Conservation (phyloP, 2,113 vertebrate genomes). For the Poeciliopsis occidentalis region DNA sequence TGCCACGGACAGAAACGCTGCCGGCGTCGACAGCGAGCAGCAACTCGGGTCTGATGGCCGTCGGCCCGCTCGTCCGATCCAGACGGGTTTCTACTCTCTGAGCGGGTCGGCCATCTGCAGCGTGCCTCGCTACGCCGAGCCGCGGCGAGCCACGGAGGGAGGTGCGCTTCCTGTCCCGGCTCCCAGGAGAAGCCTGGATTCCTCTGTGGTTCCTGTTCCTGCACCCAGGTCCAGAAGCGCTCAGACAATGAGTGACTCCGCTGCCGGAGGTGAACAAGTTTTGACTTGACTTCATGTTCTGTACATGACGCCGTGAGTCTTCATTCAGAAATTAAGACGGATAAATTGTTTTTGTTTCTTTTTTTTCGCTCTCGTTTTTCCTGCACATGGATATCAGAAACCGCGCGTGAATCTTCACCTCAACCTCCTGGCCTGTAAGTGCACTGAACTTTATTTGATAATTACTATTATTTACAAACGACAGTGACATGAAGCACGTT, state of each 20-base stretch:
- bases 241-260: constrained; percentile 9
- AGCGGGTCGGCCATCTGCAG: constrained; percentile 35
- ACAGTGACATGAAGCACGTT: not conserved
- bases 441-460: not conserved
- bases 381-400: constrained; percentile 29
- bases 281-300: not conserved
- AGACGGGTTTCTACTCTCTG: constrained; percentile 32
- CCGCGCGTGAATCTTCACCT: constrained; percentile 3
- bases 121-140: constrained; percentile 43
- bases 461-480: not conserved
- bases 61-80: not conserved
- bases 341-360: not conserved
- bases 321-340: not conserved
- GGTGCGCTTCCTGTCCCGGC: constrained; percentile 38
- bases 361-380: constrained; percentile 2
- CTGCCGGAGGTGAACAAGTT: constrained; percentile 50
- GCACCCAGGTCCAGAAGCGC: constrained; percentile 14
- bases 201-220: constrained; percentile 33
- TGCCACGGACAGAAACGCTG: constrained; percentile 38
- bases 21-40: constrained; percentile 11
- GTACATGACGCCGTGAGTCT: not conserved
- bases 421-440: constrained; percentile 51
- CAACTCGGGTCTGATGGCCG: constrained; percentile 10
- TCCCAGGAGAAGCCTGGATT: not conserved
- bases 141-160: constrained; percentile 14